Evolutionary conservation across 1,140 invertebrate species (phyloP).

Genomic region (Plectrocnemia conspersa): DNA sequence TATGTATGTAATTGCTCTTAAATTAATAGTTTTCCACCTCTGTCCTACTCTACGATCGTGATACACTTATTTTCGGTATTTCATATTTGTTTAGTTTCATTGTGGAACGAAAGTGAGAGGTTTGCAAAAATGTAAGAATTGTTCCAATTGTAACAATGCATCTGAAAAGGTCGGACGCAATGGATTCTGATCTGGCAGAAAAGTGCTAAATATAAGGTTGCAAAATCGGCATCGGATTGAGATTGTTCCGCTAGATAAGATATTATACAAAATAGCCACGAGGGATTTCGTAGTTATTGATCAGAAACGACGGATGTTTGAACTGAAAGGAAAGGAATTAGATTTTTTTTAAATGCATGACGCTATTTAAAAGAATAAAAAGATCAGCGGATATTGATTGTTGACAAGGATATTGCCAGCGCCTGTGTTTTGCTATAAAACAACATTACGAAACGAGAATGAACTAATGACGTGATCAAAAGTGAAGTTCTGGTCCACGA

Average conservation of each 20-base stretch:
- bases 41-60: conserved; percentile 6
- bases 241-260: no score
- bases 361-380: no score
- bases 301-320: not conserved
- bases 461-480: no score
- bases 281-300: not conserved
- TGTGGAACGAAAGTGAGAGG: conserved; percentile 21
- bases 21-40: not conserved
- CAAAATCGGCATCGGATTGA: not conserved
- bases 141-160: conserved; percentile 8
- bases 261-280: not conserved
- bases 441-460: no score
- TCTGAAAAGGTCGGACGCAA: not conserved
- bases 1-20: no score
- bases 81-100: conserved; percentile 3
- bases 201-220: not conserved
- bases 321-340: no score
- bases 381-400: no score
- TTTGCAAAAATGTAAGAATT: conserved; percentile 3
- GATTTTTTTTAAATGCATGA: no score
- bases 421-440: no score
- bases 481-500: no score
- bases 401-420: no score
- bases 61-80: conserved; percentile 19
- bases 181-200: not conserved